Conservation (phyloP, 2,113 vertebrate genomes). For the Clarias gariepinus region DNA sequence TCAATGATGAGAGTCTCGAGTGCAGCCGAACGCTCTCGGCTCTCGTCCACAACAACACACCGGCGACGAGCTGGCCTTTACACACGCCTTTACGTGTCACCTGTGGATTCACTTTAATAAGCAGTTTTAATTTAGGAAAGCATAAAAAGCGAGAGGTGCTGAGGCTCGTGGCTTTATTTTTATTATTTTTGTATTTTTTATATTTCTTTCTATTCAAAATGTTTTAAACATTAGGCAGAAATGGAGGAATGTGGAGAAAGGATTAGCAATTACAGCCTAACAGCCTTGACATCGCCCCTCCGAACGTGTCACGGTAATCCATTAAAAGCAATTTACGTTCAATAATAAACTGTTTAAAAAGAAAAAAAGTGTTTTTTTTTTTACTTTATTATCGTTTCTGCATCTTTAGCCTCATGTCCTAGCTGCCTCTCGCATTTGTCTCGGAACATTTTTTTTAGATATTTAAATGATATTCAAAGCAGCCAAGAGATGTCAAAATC, state of each 20-base stretch:
- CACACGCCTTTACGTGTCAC: neutral
- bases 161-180: neutral
- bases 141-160: neutral
- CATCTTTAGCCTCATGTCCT: neutral
- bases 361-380: neutral
- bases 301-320: too few relatives aligned
- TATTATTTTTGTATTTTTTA: neutral
- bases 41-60: constrained; percentile 24
- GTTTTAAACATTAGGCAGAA: neutral
- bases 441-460: neutral
- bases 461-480: neutral
- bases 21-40: constrained; percentile 19
- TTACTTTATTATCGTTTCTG: neutral
- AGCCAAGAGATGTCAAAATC: neutral
- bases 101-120: constrained; percentile 10
- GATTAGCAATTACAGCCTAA: too few relatives aligned
- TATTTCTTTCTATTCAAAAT: neutral
- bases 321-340: neutral
- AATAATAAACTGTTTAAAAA: neutral
- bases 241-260: neutral
- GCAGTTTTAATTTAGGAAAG: neutral
- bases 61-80: neutral
- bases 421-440: neutral
- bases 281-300: too few relatives aligned
- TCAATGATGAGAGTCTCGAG: constrained; percentile 45